These are phyloP conservation scores for Pristionchus japonicus DNA, from an alignment of 2,888 invertebrate species.

Conservation along the genomic window DNA sequence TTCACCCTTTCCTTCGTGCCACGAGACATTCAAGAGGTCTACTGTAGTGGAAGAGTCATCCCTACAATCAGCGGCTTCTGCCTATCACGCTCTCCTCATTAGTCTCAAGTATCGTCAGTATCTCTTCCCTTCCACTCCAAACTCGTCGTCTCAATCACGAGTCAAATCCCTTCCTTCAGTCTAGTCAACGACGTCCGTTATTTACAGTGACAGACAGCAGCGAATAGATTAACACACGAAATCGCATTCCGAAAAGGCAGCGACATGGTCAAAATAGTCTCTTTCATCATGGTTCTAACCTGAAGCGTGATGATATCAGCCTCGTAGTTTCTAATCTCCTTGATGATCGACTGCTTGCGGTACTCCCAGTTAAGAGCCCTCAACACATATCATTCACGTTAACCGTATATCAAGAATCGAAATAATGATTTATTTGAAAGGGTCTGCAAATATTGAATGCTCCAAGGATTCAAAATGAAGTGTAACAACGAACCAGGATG, in stretches of 20 bases:
- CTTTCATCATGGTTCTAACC: too few species aligned
- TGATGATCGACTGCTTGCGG: slow-evolving; percentile 93
- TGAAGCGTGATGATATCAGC: slow-evolving; percentile 95
- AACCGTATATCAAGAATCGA: not conserved
- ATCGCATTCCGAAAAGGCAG: not conserved
- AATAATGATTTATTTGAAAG: not conserved
- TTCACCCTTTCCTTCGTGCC: not conserved
- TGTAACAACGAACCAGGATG: slow-evolving; percentile 84
- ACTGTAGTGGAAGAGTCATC: not conserved
- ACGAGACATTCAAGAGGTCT: not conserved
- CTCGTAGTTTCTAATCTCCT: slow-evolving; percentile 92
- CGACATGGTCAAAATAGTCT: too few species aligned
- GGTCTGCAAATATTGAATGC: not conserved
- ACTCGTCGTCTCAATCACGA: not conserved
- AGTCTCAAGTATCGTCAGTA: not conserved
- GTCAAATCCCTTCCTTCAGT: not conserved
- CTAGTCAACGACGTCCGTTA: not conserved
- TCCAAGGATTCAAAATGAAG: not conserved
- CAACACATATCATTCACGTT: not conserved
- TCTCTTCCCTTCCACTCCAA: too few species aligned
- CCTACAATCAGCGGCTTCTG: not conserved
- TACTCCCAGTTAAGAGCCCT: slow-evolving; percentile 95
- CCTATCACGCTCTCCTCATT: not conserved
- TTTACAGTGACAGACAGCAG: not conserved
- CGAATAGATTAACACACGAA: not conserved